A percentile compares a stretch with the other conserved stretches of the same genome.
Conservation (phyloP, 1,140 invertebrate species). For the Calosoma granatense region DNA sequence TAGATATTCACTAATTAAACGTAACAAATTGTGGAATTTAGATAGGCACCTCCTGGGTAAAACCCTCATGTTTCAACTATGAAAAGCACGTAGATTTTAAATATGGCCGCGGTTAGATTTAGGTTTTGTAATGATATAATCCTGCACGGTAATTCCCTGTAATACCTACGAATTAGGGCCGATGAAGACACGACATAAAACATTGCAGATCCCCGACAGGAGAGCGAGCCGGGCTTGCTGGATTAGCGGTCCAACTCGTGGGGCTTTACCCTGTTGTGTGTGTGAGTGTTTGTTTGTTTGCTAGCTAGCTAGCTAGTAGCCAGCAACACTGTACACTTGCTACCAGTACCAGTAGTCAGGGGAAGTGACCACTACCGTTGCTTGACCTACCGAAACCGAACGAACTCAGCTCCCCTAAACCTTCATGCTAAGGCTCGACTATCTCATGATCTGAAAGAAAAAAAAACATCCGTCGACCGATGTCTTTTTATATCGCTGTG, state of each 20-base stretch:
- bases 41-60: not conserved
- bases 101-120: constrained; percentile 20
- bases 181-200: constrained; percentile 22
- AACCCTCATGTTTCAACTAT: not conserved
- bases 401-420: not conserved
- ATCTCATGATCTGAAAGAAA: not conserved
- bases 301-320: too few relatives aligned
- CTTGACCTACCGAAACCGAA: not conserved
- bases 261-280: not conserved
- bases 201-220: constrained; percentile 13
- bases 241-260: not conserved
- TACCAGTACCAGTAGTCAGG: not conserved
- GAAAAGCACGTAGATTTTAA: constrained; percentile 19
- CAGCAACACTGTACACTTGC: too few relatives aligned
- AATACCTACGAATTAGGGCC: constrained; percentile 21
- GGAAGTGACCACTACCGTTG: not conserved
- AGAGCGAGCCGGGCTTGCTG: not conserved
- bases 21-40: not conserved
- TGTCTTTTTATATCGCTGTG: not conserved
- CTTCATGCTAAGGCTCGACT: not conserved
- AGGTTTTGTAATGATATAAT: constrained; percentile 21
- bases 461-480: not conserved
- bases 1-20: not conserved
- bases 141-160: constrained; percentile 19
- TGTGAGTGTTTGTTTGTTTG: not conserved